phyloP scores from a whole-genome alignment of 2,888 invertebrate genomes.

The Microctonus brassicae region DNA sequence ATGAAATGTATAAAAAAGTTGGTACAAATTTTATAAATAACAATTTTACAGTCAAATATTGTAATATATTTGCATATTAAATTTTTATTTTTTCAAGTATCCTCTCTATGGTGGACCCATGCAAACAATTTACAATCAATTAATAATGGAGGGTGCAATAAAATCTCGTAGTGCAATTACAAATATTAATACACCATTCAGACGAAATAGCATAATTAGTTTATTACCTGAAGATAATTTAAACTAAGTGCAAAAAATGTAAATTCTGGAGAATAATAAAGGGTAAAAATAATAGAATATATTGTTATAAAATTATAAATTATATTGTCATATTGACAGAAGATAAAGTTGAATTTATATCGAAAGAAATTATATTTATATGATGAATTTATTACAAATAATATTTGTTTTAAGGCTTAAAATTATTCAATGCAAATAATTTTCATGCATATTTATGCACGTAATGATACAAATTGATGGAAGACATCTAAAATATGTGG shows the following conservation, averaged over 20 bases:
- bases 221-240: conserved; percentile 38
- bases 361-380: too few relatives aligned
- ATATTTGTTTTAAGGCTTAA: too few relatives aligned
- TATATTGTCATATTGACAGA: too few relatives aligned
- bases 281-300: too few relatives aligned
- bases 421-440: too few relatives aligned
- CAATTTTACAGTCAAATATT: too few relatives aligned
- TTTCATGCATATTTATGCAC: conserved; percentile 72
- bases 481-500: conserved; percentile 96
- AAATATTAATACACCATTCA: conserved; percentile 45
- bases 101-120: conserved; percentile 41
- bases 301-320: too few relatives aligned
- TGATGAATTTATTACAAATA: too few relatives aligned
- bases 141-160: conserved; percentile 38
- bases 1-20: conserved; percentile 36
- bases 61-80: not conserved
- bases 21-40: not conserved
- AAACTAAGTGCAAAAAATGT: not conserved
- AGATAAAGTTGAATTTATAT: too few relatives aligned
- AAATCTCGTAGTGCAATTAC: conserved; percentile 41
- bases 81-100: conserved; percentile 25
- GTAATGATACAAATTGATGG: conserved; percentile 95
- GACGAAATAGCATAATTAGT: conserved; percentile 42
- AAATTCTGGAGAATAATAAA: too few relatives aligned
- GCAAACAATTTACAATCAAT: conserved; percentile 41